phyloP scores from a whole-genome alignment of 1,140 invertebrate species.

The Drosophila lacertosa region DNA sequence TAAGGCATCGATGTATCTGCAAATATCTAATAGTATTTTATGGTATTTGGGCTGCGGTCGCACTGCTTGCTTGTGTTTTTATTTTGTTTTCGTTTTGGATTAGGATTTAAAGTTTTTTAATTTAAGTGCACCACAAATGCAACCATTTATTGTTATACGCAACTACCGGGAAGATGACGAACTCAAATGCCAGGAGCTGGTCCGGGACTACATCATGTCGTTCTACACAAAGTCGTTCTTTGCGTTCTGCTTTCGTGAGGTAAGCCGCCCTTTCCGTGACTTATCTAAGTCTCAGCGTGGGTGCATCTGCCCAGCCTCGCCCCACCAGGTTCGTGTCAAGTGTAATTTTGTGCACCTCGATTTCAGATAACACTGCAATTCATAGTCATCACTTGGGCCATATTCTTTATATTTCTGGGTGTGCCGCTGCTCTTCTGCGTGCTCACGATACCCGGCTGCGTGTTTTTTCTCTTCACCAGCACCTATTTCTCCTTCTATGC shows the following conservation, averaged over 20 bases:
- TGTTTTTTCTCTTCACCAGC: slow-evolving; percentile 71
- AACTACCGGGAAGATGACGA: slow-evolving; percentile 75
- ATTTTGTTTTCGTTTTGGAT: slow-evolving; percentile 40
- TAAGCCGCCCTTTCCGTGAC: slow-evolving; percentile 51
- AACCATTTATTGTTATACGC: slow-evolving; percentile 82
- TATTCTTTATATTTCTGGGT: slow-evolving; percentile 82
- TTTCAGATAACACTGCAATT: slow-evolving; percentile 80
- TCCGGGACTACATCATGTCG: slow-evolving; percentile 82
- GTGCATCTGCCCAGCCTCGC: slow-evolving; percentile 4
- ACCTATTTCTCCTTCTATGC: slow-evolving; percentile 81
- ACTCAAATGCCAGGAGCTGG: slow-evolving; percentile 78
- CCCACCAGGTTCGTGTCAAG: neutral
- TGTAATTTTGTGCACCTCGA: slow-evolving; percentile 3
- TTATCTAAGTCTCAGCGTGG: slow-evolving; percentile 39
- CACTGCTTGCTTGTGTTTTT: slow-evolving; percentile 41
- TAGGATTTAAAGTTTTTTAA: slow-evolving; percentile 23
- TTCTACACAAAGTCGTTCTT: slow-evolving; percentile 78
- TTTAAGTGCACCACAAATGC: slow-evolving; percentile 54
- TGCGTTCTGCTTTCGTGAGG: slow-evolving; percentile 75
- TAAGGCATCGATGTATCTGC: neutral
- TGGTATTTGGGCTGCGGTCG: slow-evolving; percentile 25
- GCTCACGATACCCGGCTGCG: slow-evolving; percentile 73
- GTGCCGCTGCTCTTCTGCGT: slow-evolving; percentile 78
- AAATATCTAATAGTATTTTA: slow-evolving; percentile 13
- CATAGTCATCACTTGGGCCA: slow-evolving; percentile 83